Evolutionary conservation across 2,797 vertebrate species (phyloP), one percentile per base, ranked within the genome.

Genomic region (Apogon hyalosoma): DNA sequence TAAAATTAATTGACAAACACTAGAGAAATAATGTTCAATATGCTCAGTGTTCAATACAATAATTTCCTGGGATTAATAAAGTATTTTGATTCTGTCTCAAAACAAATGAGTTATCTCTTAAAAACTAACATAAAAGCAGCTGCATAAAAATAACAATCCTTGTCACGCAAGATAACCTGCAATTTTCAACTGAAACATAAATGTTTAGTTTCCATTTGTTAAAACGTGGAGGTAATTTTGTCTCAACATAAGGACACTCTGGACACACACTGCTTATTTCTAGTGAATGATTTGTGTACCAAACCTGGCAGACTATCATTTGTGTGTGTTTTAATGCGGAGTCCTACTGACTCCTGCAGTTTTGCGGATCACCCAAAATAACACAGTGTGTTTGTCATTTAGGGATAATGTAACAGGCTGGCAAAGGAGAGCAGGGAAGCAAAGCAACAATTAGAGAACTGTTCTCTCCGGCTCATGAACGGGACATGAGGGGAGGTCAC

Each of bases 351-450:
- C 84, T 88, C 67, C 78, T 86, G 86, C 85, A 85, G 83, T 87
- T 90, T 80, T 90, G 89, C 33, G 79, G 87, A 88, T 89, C 76
- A 75, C 87, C 88, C 87, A 48, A 92, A 93, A 93, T 92, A 92
- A 91, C 87, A 91, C 84, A 0, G 72, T 86, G 81, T 83, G 88
- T 84, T 87, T 89, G 88, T 92, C 88, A 91, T 92, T 92, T 89
- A 80, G 82, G 85, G 87, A 91, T 90, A 87, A 87, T 88, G 77
- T 85, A 73, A 77, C 87, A 63, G 78, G 56, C 75, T 87, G 88
- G 88, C 75, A 64, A 53, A 69, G 79, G 60, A 67, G 61, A 79
- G 85, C 57, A 7, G 52, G 50, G 74, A 77, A 71, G 86, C 88
- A 87, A 83, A 84, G 88, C 80, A 88, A 85, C 85, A 91, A 91